A percentile compares a stretch with the other conserved stretches of the same genome.
Evolutionary conservation across 2,113 vertebrate species (phyloP).

Genomic region (Hydropotes inermis): DNA sequence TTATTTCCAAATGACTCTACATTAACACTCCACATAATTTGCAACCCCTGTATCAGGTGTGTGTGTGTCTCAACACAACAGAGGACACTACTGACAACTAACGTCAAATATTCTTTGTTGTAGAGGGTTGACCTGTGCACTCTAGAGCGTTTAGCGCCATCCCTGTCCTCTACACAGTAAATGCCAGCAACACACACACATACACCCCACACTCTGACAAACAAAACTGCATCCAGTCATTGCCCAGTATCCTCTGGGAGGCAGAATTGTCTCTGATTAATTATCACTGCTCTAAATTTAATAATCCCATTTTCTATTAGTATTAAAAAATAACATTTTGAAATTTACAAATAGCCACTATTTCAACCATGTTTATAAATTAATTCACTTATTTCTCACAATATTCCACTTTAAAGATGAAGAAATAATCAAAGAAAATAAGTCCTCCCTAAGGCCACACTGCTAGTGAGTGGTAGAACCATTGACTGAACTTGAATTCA

Average conservation of each 20-base stretch:
- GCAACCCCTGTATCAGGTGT: not conserved
- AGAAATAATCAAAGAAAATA: not conserved
- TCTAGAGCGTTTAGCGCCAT: not conserved
- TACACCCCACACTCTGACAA: not conserved
- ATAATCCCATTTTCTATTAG: not conserved
- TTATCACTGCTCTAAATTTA: not conserved
- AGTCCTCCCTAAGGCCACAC: not conserved
- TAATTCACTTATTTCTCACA: not conserved
- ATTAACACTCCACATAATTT: not conserved
- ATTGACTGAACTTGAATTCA: not conserved
- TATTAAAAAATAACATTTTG: not conserved
- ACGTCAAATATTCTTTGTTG: not conserved
- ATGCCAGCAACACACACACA: not conserved
- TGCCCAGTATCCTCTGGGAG: not conserved
- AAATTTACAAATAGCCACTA: not conserved
- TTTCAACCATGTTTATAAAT: not conserved
- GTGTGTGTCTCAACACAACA: not conserved
- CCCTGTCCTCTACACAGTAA: not conserved
- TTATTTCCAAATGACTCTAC: slow-evolving; percentile 9
- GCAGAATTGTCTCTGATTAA: not conserved
- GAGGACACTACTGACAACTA: not conserved
- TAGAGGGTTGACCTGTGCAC: not conserved
- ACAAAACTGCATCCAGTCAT: not conserved
- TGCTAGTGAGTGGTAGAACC: not conserved
- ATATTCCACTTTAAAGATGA: not conserved